Evolutionary conservation across 2,888 invertebrate species (phyloP).

Genomic region (Zygaena filipendulae): DNA sequence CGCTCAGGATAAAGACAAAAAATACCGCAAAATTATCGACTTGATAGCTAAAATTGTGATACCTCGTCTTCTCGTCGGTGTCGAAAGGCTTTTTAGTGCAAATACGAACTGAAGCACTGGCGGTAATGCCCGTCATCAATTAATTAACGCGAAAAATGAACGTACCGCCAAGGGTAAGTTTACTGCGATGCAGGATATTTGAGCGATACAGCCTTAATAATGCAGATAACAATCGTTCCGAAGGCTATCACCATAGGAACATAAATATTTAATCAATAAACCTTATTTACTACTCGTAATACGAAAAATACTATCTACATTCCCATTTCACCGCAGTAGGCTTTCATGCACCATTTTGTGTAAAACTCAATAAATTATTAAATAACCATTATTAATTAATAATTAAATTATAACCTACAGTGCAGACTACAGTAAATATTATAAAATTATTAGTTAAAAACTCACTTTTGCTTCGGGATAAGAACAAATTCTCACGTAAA

Average conservation of each 20-base stretch:
- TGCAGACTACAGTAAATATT: no score
- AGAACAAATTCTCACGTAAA: constrained; percentile 63
- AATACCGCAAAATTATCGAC: no score
- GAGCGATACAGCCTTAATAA: constrained; percentile 2
- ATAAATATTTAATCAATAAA: constrained; percentile 49
- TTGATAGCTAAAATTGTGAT: no score
- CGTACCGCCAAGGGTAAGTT: constrained; percentile 3
- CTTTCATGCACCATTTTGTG: constrained; percentile 36
- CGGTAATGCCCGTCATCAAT: constrained; percentile 62
- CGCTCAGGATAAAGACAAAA: no score
- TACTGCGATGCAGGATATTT: not conserved
- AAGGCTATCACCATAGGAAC: constrained; percentile 52
- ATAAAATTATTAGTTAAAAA: no score
- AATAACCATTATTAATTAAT: no score
- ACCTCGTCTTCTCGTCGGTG: constrained; percentile 31
- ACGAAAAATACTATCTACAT: no score
- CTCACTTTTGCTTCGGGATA: constrained; percentile 58
- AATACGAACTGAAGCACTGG: constrained; percentile 57
- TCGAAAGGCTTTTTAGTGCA: constrained; percentile 38
- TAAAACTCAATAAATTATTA: no score
- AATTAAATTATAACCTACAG: no score
- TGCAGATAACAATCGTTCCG: constrained; percentile 3
- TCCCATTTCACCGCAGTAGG: no score
- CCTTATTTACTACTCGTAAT: constrained; percentile 31
- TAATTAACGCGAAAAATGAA: constrained; percentile 17